Evolutionary conservation across 2,113 vertebrate species (phyloP).

Genomic region (Equus quagga): DNA sequence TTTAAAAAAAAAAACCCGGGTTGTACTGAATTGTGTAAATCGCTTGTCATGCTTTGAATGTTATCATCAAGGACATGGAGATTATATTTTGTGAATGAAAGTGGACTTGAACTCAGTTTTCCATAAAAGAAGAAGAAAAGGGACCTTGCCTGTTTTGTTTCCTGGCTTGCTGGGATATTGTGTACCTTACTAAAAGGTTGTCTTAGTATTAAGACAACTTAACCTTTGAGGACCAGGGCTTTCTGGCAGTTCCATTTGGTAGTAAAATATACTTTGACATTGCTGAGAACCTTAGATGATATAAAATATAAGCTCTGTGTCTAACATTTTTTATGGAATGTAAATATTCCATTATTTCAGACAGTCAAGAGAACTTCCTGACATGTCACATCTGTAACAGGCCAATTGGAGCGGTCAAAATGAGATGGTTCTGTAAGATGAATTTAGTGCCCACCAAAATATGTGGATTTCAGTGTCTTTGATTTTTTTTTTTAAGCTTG

Average conservation of each 20-base stretch:
- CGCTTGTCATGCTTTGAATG: not conserved
- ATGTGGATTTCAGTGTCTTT: constrained; percentile 38
- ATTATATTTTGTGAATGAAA: constrained; percentile 64
- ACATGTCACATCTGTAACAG: not conserved
- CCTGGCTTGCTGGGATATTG: not conserved
- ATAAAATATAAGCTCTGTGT: constrained; percentile 1
- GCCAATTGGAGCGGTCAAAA: not conserved
- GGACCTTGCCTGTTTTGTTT: constrained; percentile 1
- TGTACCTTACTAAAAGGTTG: constrained; percentile 29
- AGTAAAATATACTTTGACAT: constrained; percentile 50
- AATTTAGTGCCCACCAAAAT: constrained; percentile 54
- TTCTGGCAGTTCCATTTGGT: not conserved
- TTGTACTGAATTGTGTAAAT: constrained; percentile 29
- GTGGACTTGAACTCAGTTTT: constrained; percentile 48
- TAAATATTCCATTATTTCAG: constrained; percentile 45
- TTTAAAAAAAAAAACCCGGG: constrained; percentile 28
- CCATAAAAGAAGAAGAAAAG: constrained; percentile 32
- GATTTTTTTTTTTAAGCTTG: constrained; percentile 51
- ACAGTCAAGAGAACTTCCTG: constrained; percentile 40
- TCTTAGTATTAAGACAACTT: constrained; percentile 28
- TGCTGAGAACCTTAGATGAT: constrained; percentile 1
- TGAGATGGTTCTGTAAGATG: not conserved
- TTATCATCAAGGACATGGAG: constrained; percentile 29
- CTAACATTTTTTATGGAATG: constrained; percentile 15
- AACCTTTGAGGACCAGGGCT: constrained; percentile 9